These are phyloP conservation scores for Conus ventricosus DNA, from an alignment of 1,140 invertebrate species.

Conservation along the genomic window DNA sequence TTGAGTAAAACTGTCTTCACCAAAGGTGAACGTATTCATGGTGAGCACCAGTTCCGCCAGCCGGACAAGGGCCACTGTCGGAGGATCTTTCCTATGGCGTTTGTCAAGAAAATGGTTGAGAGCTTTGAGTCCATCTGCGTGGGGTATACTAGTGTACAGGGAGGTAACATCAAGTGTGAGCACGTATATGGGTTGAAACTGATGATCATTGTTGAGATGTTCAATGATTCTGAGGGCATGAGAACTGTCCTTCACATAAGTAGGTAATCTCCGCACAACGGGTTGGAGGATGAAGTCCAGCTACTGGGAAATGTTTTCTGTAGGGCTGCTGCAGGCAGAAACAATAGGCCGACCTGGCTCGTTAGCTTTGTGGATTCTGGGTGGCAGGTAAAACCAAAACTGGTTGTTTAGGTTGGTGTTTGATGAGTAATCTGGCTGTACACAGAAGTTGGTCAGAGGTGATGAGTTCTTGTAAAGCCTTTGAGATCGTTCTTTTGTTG, in stretches of 20 bases:
- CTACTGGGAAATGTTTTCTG: not conserved
- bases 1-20: not conserved
- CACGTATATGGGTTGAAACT: not conserved
- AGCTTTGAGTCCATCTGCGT: not conserved
- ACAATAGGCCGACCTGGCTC: not conserved
- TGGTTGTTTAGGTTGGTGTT: not conserved
- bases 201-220: not conserved
- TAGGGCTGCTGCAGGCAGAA: not conserved
- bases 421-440: not conserved
- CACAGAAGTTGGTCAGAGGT: not conserved
- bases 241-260: not conserved
- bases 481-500: not conserved
- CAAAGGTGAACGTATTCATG: not conserved
- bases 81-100: not conserved
- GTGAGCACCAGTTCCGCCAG: not conserved
- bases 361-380: not conserved
- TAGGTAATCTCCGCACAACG: not conserved
- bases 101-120: not conserved
- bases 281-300: not conserved
- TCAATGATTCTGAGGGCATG: not conserved
- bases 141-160: not conserved
- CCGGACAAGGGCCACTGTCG: not conserved
- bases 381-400: not conserved
- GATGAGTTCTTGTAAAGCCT: not conserved
- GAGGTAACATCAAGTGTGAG: not conserved